Evolutionary conservation across 2,888 invertebrate species (phyloP), one percentile per base, ranked within the genome.

Genomic region (Ornithoptera priamus): DNA sequence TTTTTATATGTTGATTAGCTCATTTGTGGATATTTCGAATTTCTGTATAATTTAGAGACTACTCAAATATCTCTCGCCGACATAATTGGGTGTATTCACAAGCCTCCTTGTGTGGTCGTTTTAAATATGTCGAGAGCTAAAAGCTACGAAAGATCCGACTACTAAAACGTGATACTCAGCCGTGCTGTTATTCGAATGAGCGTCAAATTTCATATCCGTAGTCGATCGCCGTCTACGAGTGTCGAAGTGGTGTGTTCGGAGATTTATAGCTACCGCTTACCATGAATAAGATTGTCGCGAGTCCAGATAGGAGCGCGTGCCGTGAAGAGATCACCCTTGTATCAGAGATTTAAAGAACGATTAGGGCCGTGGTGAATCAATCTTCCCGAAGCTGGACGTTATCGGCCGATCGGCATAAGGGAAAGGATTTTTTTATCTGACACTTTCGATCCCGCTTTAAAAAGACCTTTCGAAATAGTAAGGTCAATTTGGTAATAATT

Each of bases 291-390:
- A 77, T 75, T 83, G 75, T 76, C 73, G 71, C 81, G 78, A 79
- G 77, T 81, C 80, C 80, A 80, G 78, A 76, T 76, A 76, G 79
- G 79, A 84, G 84, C 88, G 85, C 88, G 88, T 86, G 88, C 86
- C 78, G 77, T 75, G 77, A 75, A 80, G 81, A 76, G 80, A 88
- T 87, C 87, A 75, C 78, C 80, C 80, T 76, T 80, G 79, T 83
- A 87, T 88, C 85, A 81, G 71, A 86, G 89, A 89, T 89, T 82
- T 78, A 79, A 81, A 81, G 81, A 78, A 73, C 80, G 89, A 90
- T 91, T 89, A 80, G 79, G 78, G 78, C 78, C 79, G 85, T 83
- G 81, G 85, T 86, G 89, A 90, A 92, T 92, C 89, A 90, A 92
- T 92, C 89, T 90, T 86, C 78, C 80, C 79, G 78, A 81, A 80